Conservation (phyloP, 2,888 invertebrate genomes). For the Leistus spinibarbis region DNA sequence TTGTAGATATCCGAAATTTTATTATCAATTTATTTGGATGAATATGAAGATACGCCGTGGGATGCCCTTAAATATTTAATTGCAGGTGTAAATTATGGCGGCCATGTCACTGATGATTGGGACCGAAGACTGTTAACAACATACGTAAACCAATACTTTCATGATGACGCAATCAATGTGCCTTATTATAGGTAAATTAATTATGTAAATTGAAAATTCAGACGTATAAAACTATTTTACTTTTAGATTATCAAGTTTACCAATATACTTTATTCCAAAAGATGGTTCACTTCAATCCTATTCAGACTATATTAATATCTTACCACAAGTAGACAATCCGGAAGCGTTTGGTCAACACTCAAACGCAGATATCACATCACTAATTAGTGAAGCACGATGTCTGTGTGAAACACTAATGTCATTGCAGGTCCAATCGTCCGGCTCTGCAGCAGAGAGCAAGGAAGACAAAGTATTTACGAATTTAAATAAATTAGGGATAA, state of each 20-base stretch:
- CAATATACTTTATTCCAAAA: slow-evolving; percentile 80
- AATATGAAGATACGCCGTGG: slow-evolving; percentile 86
- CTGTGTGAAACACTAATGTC: slow-evolving; percentile 81
- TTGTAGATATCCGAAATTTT: slow-evolving; percentile 78
- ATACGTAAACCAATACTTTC: slow-evolving; percentile 84
- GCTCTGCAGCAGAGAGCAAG: slow-evolving; percentile 64
- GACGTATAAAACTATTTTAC: slow-evolving; percentile 39
- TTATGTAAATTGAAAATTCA: too few species aligned
- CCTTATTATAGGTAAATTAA: slow-evolving; percentile 71
- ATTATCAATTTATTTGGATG: slow-evolving; percentile 81
- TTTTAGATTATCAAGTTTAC: slow-evolving; percentile 72
- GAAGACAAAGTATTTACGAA: slow-evolving; percentile 66
- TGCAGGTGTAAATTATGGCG: slow-evolving; percentile 88
- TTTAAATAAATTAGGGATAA: slow-evolving; percentile 53
- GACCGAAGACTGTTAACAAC: slow-evolving; percentile 76
- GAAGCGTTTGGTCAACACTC: slow-evolving; percentile 90
- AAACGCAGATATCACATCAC: slow-evolving; percentile 86
- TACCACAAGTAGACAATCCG: slow-evolving; percentile 80
- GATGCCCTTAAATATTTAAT: slow-evolving; percentile 87
- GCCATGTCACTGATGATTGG: slow-evolving; percentile 82
- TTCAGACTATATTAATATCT: slow-evolving; percentile 76
- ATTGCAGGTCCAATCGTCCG: slow-evolving; percentile 71
- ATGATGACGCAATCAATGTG: slow-evolving; percentile 69
- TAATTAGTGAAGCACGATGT: slow-evolving; percentile 77
- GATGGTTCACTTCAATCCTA: slow-evolving; percentile 84